These are phyloP conservation scores for Drosophila nikananu DNA, from an alignment of 1,140 invertebrate species.

Conservation along the genomic window DNA sequence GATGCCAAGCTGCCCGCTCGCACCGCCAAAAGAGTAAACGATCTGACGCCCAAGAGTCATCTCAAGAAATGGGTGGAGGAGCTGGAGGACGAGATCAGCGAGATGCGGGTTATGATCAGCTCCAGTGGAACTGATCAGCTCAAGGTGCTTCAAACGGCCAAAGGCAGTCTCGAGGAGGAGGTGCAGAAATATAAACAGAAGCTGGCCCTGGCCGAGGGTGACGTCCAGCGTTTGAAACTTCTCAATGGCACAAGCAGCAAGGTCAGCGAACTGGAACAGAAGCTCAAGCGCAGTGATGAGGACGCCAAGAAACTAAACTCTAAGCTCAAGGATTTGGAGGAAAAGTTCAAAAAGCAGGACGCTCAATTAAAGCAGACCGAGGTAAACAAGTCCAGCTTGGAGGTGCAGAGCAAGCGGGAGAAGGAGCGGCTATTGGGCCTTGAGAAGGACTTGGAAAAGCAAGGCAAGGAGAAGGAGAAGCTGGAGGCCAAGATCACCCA, in stretches of 20 bases:
- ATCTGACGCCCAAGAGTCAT: slow-evolving; percentile 80
- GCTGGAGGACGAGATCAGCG: slow-evolving; percentile 81
- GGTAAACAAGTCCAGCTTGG: slow-evolving; percentile 58
- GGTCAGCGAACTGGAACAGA: slow-evolving; percentile 70
- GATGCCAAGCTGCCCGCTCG: slow-evolving; percentile 68
- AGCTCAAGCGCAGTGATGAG: slow-evolving; percentile 75
- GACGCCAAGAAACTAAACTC: slow-evolving; percentile 68
- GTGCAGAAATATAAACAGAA: slow-evolving; percentile 73
- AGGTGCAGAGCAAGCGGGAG: slow-evolving; percentile 71
- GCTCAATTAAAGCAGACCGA: slow-evolving; percentile 70
- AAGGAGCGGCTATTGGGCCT: slow-evolving; percentile 88
- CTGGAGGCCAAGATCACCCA: slow-evolving; percentile 72
- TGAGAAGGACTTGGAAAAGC: slow-evolving; percentile 89
- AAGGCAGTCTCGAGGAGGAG: slow-evolving; percentile 68
- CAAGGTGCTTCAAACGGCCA: slow-evolving; percentile 70
- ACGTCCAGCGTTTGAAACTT: slow-evolving; percentile 71
- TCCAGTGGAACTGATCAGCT: slow-evolving; percentile 62
- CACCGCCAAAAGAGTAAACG: slow-evolving; percentile 75
- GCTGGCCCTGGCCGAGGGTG: slow-evolving; percentile 64
- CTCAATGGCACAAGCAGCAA: slow-evolving; percentile 61
- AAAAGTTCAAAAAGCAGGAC: slow-evolving; percentile 81
- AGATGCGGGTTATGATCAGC: slow-evolving; percentile 72
- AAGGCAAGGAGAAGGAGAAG: slow-evolving; percentile 85
- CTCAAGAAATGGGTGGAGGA: slow-evolving; percentile 84
- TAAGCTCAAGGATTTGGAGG: slow-evolving; percentile 79